Evolutionary conservation across 1,140 invertebrate genomes (phyloP).

Genomic region (Heliconius congener): DNA sequence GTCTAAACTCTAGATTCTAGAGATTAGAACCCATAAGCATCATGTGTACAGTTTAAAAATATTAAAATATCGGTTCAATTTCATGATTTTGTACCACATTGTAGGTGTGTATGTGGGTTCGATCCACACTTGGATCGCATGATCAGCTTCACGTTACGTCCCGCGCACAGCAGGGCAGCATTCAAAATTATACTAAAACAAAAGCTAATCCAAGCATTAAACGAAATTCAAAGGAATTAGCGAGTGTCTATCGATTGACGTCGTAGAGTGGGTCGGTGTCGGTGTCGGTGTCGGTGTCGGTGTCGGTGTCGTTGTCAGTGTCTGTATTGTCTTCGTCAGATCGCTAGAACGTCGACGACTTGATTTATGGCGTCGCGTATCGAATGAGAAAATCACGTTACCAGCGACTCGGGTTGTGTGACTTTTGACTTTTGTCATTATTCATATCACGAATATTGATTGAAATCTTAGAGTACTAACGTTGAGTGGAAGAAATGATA

Average conservation of each 20-base stretch:
- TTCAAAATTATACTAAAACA: background rate
- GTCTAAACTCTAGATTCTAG: too few species aligned
- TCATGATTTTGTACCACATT: too few species aligned
- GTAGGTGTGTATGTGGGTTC: too few species aligned
- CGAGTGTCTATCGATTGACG: background rate
- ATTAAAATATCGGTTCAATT: too few species aligned
- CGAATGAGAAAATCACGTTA: slow-evolving; percentile 1
- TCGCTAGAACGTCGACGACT: slow-evolving; percentile 3
- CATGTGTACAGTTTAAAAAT: too few species aligned
- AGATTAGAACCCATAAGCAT: too few species aligned
- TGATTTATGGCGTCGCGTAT: slow-evolving; percentile 12
- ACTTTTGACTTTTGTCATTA: slow-evolving; percentile 11
- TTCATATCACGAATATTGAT: background rate
- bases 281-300: background rate
- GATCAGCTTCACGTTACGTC: too few species aligned
- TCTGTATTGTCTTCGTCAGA: background rate
- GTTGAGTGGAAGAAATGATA: too few species aligned
- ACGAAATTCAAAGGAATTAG: background rate
- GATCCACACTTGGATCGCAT: too few species aligned
- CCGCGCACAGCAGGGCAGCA: too few species aligned
- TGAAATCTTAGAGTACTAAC: background rate
- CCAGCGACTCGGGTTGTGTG: background rate
- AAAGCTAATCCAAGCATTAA: background rate
- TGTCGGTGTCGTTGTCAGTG: background rate
- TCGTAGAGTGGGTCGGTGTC: background rate